These are phyloP conservation scores for Cosmopolites sordidus DNA, from an alignment of 2,888 invertebrate genomes.

Conservation along the genomic window DNA sequence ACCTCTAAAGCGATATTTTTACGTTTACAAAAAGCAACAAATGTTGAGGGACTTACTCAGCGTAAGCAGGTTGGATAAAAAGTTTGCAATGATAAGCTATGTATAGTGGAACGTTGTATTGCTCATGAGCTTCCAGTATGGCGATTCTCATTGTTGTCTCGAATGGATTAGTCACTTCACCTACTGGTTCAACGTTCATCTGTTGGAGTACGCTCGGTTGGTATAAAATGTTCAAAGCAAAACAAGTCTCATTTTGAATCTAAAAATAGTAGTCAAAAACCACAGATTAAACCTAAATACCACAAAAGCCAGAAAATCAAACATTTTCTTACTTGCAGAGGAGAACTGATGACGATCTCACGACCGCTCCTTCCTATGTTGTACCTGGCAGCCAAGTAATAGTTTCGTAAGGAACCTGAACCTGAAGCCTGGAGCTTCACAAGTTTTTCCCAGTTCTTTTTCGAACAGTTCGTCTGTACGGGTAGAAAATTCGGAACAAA, in stretches of 20 bases:
- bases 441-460: constrained; percentile 59
- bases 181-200: constrained; percentile 59
- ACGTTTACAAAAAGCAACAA: too few species aligned
- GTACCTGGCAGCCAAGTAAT: constrained; percentile 67
- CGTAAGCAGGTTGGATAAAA: constrained; percentile 67
- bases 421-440: constrained; percentile 56
- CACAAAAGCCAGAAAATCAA: too few species aligned
- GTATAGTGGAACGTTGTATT: constrained; percentile 70
- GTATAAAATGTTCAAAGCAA: constrained; percentile 70
- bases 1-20: constrained; percentile 49
- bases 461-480: constrained; percentile 61
- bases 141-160: constrained; percentile 69
- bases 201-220: constrained; percentile 67
- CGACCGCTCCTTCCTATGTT: constrained; percentile 54
- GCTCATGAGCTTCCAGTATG: constrained; percentile 69
- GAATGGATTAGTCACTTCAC: constrained; percentile 69
- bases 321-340: constrained; percentile 59
- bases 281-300: background rate
- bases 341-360: constrained; percentile 65
- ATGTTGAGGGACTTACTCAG: constrained; percentile 55
- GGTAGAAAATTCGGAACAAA: constrained; percentile 61
- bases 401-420: constrained; percentile 44
- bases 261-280: too few species aligned
- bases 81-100: constrained; percentile 78
- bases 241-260: constrained; percentile 74